A percentile compares a stretch with the other conserved stretches of the same genome.
These are phyloP conservation scores for Cydia pomonella DNA, from an alignment of 1,140 invertebrate genomes.

Conservation along the genomic window DNA sequence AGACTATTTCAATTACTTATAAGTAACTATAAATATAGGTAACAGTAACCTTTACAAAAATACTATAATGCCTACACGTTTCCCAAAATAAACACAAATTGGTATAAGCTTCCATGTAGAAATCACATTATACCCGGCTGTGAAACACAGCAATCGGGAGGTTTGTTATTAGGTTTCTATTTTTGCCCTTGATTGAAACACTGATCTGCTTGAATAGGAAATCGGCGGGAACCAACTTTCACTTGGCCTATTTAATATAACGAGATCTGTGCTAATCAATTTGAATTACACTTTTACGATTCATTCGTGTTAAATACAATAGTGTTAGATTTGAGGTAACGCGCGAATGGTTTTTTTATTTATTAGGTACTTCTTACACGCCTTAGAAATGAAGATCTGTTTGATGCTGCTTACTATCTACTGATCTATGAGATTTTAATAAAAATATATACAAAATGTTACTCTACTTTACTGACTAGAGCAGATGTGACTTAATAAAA, in stretches of 20 bases:
- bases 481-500: no score
- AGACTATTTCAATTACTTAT: background rate
- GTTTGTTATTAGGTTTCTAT: constrained; percentile 32
- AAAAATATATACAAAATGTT: no score
- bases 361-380: constrained; percentile 30
- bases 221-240: constrained; percentile 44
- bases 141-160: constrained; percentile 11
- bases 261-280: constrained; percentile 42
- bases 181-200: constrained; percentile 55
- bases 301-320: constrained; percentile 39
- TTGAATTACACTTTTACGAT: constrained; percentile 39
- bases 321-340: constrained; percentile 12
- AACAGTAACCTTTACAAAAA: background rate
- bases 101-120: background rate
- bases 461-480: no score
- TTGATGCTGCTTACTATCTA: background rate
- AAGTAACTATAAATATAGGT: constrained; percentile 5
- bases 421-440: no score
- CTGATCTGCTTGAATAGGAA: constrained; percentile 50
- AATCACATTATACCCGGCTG: background rate
- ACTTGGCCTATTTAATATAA: constrained; percentile 40
- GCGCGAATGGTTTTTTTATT: constrained; percentile 14
- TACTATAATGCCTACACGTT: background rate
- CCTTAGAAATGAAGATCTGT: background rate
- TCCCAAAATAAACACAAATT: background rate